Evolutionary conservation across 92 coral and sea anemone genomes (phyloP).

Genomic region (Palythoa grandiflora): DNA sequence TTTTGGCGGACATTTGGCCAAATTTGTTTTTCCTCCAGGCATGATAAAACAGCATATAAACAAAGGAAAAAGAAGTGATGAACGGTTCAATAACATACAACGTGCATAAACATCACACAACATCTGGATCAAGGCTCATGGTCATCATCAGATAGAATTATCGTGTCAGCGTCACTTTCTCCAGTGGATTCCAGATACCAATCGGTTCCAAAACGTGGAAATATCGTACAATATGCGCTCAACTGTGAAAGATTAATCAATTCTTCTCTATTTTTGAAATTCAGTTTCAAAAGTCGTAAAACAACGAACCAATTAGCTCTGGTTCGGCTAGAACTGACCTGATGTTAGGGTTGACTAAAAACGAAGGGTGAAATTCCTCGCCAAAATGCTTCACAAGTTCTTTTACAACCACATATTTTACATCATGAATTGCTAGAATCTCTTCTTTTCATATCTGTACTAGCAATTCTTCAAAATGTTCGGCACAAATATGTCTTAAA

Average conservation of each 20-base stretch:
- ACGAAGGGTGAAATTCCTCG: slow-evolving; percentile 49
- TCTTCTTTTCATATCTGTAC: slow-evolving; percentile 45
- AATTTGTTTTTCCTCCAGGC: slow-evolving; percentile 51
- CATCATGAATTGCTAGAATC: slow-evolving; percentile 27
- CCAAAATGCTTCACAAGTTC: slow-evolving; percentile 52
- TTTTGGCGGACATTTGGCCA: neutral
- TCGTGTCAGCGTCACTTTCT: slow-evolving; percentile 53
- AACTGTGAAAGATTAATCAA: slow-evolving; percentile 44
- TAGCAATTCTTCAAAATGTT: no score
- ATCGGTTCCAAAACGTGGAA: slow-evolving; percentile 42
- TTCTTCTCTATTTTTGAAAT: slow-evolving; percentile 39
- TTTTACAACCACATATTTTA: no score
- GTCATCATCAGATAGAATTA: slow-evolving; percentile 46
- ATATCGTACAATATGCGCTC: slow-evolving; percentile 45
- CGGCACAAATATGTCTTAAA: no score
- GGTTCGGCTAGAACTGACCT: slow-evolving; percentile 44
- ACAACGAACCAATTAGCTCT: slow-evolving; percentile 25
- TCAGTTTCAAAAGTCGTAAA: slow-evolving; percentile 45
- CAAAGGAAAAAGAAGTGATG: slow-evolving; percentile 29
- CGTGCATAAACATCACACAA: slow-evolving; percentile 15
- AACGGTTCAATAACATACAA: slow-evolving; percentile 38
- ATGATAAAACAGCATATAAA: slow-evolving; percentile 37
- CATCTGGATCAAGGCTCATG: slow-evolving; percentile 31
- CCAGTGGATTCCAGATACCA: slow-evolving; percentile 53
- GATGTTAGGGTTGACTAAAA: slow-evolving; percentile 51